Evolutionary conservation across 1,140 invertebrate genomes (phyloP).

Genomic region (Heterodera carotae): DNA sequence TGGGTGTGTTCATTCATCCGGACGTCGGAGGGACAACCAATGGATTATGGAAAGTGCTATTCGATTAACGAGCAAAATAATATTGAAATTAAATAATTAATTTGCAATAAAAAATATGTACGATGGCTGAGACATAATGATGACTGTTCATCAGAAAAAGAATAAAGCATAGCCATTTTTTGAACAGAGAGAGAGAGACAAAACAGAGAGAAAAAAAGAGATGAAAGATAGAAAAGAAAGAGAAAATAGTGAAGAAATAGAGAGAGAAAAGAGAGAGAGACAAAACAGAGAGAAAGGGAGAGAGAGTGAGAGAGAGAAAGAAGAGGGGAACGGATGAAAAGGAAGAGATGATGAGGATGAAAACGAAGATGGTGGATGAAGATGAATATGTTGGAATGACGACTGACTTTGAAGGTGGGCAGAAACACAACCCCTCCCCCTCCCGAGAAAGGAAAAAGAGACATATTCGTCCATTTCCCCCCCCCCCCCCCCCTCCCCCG

Average conservation of each 20-base stretch:
- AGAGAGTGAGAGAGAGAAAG: not conserved
- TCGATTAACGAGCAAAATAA: not conserved
- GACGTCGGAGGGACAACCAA: not conserved
- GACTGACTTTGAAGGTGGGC: not conserved
- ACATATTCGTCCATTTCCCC: not conserved
- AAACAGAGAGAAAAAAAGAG: too few relatives aligned
- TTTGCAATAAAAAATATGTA: too few relatives aligned
- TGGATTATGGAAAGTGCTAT: not conserved
- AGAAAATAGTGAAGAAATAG: too few relatives aligned
- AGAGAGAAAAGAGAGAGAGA: not conserved
- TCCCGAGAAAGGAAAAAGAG: not conserved
- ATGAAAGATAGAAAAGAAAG: not conserved
- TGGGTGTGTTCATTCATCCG: not conserved
- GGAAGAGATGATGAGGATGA: not conserved
- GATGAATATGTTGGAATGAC: too few relatives aligned
- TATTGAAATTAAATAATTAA: not conserved
- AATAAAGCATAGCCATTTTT: too few relatives aligned
- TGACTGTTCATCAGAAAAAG: too few relatives aligned
- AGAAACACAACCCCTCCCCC: not conserved
- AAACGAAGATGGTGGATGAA: too few relatives aligned
- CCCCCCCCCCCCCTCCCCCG: too few relatives aligned
- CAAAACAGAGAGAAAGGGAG: not conserved
- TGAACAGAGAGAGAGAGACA: too few relatives aligned
- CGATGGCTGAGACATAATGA: too few relatives aligned
- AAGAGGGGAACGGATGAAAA: not conserved